Base-by-base conservation (phyloP, 2,888 invertebrate species). In the Atethmia centrago region DNA sequence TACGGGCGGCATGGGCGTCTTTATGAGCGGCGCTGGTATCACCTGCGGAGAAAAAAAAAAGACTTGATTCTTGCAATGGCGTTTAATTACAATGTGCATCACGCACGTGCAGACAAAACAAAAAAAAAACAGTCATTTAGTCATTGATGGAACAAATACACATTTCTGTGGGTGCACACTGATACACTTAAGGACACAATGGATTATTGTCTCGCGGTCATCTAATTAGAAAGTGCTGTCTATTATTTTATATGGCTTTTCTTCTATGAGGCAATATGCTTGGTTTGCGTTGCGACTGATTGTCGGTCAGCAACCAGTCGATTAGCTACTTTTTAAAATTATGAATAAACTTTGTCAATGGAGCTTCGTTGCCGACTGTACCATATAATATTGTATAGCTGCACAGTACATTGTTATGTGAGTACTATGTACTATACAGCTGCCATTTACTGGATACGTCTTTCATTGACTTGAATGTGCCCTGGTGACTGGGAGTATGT, bases 1-100 rank as follows among this genome's bases (percentile, higher is more conserved):
- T 21, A 94, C 86, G 4, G 93, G 92, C 59, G 93, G 91, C n/a
- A 87, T 86, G 3, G 92, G 93, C 36, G 92, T 88, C 86, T 93
- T 93, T 81, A 96, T 95, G 62, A 90, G 95, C 80, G 96, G 96
- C 64, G 96, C 96, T 80, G 96, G 96, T 90, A 96, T 96, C 91
- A 96, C 95, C 96, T 96, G 93, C 45, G 77, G 63, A 86, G 66
- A 74, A 82, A n/a, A n/a, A n/a, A 85, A 82, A 84, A 68, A 85
- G 0, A 69, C 47, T 79, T 70, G 36, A 36, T 53, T 64, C 12
- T 71, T 82, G 61, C 19, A 62, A 14, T 59, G 28, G n/a, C 59
- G 25, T 59, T 70, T 25, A 36, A 10, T 25, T 63, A 45, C 28
- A 69, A 66, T 28, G 28, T 58, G 59, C n/a, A 31, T 40, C 45